Percentiles rank a stretch among this genome's conserved stretches.
These are phyloP conservation scores for Grantiella picta DNA, from an alignment of 2,113 vertebrate species.

Conservation along the genomic window DNA sequence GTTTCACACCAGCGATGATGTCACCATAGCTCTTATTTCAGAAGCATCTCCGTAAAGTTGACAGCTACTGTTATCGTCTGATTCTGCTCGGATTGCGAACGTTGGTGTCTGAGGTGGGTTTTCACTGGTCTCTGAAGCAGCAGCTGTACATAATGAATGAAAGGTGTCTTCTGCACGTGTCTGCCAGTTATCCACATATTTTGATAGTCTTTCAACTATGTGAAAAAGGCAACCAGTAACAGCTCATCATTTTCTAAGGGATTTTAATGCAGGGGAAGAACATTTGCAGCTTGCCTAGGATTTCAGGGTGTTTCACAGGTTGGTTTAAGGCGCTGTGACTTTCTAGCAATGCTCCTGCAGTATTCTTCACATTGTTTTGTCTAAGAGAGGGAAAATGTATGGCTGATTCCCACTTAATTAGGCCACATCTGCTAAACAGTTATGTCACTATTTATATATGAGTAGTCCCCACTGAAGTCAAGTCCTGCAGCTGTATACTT, in stretches of 20 bases:
- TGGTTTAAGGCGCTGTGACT: neutral
- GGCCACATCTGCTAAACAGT: conserved; percentile 58
- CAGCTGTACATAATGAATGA: neutral
- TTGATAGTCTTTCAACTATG: neutral
- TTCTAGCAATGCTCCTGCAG: neutral
- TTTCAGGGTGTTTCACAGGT: neutral
- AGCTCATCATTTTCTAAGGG: neutral
- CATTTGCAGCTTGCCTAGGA: neutral
- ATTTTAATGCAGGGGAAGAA: neutral
- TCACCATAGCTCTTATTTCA: conserved; percentile 21
- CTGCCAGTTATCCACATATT: neutral
- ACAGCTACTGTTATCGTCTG: conserved; percentile 8
- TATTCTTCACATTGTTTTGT: conserved; percentile 16
- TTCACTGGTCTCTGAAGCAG: neutral
- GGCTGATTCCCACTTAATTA: neutral
- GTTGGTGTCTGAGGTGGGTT: neutral
- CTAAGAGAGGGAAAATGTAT: neutral
- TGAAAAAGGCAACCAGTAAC: neutral
- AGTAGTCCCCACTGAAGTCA: conserved; percentile 28
- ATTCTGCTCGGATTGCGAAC: neutral
- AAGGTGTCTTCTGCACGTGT: neutral
- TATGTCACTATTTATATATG: conserved; percentile 56
- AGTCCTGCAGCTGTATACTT: conserved; percentile 46
- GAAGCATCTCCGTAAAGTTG: neutral
- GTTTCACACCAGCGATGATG: conserved; percentile 2